These are phyloP conservation scores for Rhagophthalmus giganteus DNA, from an alignment of 2,888 invertebrate genomes.

Conservation along the genomic window DNA sequence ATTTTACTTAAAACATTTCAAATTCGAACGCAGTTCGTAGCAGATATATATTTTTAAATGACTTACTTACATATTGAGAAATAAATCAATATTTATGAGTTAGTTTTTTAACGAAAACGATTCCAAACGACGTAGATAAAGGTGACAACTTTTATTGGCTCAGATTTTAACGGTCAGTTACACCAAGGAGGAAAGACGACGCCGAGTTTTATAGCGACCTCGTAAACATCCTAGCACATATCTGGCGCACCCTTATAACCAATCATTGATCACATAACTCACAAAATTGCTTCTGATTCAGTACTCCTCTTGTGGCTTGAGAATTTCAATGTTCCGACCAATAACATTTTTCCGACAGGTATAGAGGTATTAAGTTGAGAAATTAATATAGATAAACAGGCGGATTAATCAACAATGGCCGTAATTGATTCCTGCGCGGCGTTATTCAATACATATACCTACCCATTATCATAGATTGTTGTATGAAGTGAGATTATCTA, in stretches of 20 bases:
- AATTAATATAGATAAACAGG: conserved; percentile 3
- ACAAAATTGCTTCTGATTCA: conserved; percentile 32
- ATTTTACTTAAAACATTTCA: too few species aligned
- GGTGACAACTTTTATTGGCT: conserved; percentile 43
- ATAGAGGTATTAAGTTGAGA: not conserved
- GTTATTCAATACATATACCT: too few species aligned
- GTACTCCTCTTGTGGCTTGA: conserved; percentile 1
- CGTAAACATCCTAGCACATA: conserved; percentile 35
- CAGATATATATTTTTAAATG: too few species aligned
- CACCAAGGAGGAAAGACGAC: conserved; percentile 40
- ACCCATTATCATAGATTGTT: too few species aligned
- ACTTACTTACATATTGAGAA: too few species aligned
- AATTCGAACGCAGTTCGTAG: conserved; percentile 5
- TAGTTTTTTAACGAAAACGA: conserved; percentile 24
- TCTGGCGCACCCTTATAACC: conserved; percentile 41
- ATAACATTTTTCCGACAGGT: too few species aligned
- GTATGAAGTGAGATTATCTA: too few species aligned
- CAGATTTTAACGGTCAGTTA: conserved; percentile 46
- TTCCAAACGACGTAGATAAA: conserved; percentile 37
- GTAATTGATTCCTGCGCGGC: too few species aligned
- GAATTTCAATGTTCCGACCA: conserved; percentile 11
- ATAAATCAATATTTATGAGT: conserved; percentile 33
- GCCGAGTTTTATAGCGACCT: conserved; percentile 37
- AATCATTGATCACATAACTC: conserved; percentile 40
- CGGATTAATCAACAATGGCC: not conserved